Percentiles rank a stretch among this genome's conserved stretches.
phyloP scores from a whole-genome alignment of 2,113 vertebrate species.

The Muntiacus reevesi region DNA sequence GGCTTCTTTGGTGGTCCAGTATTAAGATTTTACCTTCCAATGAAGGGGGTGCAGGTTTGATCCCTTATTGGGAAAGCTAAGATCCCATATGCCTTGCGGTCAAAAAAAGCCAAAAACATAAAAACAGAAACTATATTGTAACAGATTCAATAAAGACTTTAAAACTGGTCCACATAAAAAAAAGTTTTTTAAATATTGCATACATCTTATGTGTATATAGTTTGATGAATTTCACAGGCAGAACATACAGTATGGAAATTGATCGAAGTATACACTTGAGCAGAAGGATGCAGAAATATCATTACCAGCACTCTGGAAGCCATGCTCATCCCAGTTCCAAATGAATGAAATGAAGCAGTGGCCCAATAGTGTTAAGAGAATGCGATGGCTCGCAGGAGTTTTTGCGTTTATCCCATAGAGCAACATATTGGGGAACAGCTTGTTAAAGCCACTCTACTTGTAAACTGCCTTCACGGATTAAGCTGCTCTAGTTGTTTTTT shows the following conservation, averaged over 20 bases:
- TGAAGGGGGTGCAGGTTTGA: too few species aligned
- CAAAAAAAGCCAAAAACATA: too few species aligned
- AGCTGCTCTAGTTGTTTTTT: neutral
- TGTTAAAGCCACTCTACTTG: neutral
- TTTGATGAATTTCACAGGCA: neutral
- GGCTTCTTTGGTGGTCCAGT: too few species aligned
- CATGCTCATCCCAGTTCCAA: neutral
- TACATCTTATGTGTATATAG: neutral
- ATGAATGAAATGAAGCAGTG: neutral
- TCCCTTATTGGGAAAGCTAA: too few species aligned
- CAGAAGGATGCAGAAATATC: neutral
- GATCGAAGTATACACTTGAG: neutral
- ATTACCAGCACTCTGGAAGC: neutral
- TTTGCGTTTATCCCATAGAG: neutral
- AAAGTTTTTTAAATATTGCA: neutral
- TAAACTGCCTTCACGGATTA: neutral
- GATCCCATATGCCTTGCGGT: too few species aligned
- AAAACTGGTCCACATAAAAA: too few species aligned
- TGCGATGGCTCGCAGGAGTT: neutral
- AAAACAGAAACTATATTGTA: too few species aligned
- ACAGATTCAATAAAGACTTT: too few species aligned
- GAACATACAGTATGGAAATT: neutral
- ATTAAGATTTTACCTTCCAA: too few species aligned
- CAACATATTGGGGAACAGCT: neutral
- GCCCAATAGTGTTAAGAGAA: neutral